Base-by-base conservation (phyloP, 2,888 invertebrate genomes). In the Oxystoma pomonae region DNA sequence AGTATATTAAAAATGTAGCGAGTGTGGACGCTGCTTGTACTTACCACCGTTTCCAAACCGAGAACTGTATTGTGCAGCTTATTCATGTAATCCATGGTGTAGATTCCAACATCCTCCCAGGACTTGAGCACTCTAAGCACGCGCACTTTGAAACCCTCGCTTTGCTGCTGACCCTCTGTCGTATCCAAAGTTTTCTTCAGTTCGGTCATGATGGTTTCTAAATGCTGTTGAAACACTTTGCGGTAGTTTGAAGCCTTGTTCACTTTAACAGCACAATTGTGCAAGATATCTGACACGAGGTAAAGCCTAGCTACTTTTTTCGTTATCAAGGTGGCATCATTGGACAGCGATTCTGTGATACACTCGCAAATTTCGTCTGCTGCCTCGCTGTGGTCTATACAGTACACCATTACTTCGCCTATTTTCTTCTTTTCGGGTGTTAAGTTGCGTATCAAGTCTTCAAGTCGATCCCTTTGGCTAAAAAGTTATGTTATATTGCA, bases 391-490 rank as follows among this genome's bases (percentile, higher is more conserved):
- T 99, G 98, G 78, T 98, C 97, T 67, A 99, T 91, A 80, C 98
- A 99, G 87, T 97, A 99, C 59, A 98, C 92, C 99, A 99, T 99
- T 16, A 92, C 92, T 77, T 96, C 97, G 5, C 92, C 97, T 64
- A 99, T 89, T 79, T 90, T 89, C 65, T 84, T 80, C 61, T 92
- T 86, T 73, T 92, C 90, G 0, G 94, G 92, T 0, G 90, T 89
- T 75, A 98, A 84, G 67, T 89, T 88, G 17, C 97, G 87, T 69
- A 99, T 85, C 74, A 98, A 83, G 80, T 96, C 93, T 81, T 98
- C 98, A 49, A 99, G 82, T 0, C 96, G 87, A 78, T 96, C 95
- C 70, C 98, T 86, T 83, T 98, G 96, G 67, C 94, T 94, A 77
- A 55, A 63, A n/a, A n/a, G n/a, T n/a, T n/a, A n/a, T n/a, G n/a